Conservation (phyloP, 2,113 vertebrate genomes). For the Microcebus jonahi region DNA sequence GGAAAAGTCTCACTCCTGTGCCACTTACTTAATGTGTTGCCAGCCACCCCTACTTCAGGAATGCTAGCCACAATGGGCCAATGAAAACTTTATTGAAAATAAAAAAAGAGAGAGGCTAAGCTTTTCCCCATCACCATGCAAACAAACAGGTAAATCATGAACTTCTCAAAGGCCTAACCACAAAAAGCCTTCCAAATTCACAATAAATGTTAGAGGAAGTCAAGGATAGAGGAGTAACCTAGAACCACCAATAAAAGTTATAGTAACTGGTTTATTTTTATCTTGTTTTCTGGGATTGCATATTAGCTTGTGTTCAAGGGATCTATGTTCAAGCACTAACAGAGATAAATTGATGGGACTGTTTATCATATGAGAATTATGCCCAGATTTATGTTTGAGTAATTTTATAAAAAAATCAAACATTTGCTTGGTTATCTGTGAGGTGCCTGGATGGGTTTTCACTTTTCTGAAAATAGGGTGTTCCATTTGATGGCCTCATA, state of each 20-base stretch:
- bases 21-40: background rate
- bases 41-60: background rate
- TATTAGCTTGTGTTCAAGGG: background rate
- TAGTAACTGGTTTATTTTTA: background rate
- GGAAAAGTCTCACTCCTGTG: background rate
- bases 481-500: background rate
- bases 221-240: background rate
- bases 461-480: background rate
- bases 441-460: background rate
- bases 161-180: conserved; percentile 4
- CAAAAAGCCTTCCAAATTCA: background rate
- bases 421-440: background rate
- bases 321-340: background rate
- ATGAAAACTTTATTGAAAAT: background rate
- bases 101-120: background rate
- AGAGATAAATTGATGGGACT: background rate
- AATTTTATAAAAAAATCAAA: background rate
- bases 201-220: background rate
- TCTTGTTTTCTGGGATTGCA: background rate
- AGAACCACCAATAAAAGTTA: background rate
- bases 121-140: background rate
- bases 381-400: background rate
- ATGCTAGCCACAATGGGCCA: background rate
- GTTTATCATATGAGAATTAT: background rate
- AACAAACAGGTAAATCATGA: background rate